Conservation (phyloP, 2,888 invertebrate species). For the Drosophila subquinaria region DNA sequence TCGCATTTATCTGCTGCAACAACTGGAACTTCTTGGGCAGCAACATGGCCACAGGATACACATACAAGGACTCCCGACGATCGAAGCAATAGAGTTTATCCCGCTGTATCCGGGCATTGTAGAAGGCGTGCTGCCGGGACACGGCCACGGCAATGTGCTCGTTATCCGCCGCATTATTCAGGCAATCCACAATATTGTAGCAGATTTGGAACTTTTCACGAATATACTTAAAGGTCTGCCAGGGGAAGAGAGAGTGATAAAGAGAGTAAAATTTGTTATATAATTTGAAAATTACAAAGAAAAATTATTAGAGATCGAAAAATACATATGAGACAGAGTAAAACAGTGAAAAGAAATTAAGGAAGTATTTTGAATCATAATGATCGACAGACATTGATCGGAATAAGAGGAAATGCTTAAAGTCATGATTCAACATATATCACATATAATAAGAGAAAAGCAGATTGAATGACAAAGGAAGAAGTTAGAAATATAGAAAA, state of each 20-base stretch:
- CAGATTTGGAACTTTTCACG: slow-evolving; percentile 83
- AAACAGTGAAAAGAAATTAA: too few species aligned
- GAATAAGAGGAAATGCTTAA: too few species aligned
- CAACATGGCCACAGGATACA: slow-evolving; percentile 83
- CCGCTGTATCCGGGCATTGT: slow-evolving; percentile 81
- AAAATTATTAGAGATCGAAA: too few species aligned
- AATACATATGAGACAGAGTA: too few species aligned
- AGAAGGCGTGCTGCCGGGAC: slow-evolving; percentile 82
- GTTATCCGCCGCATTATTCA: slow-evolving; percentile 71
- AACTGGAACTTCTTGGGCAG: slow-evolving; percentile 83
- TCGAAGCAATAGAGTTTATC: slow-evolving; percentile 83
- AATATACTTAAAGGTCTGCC: slow-evolving; percentile 81
- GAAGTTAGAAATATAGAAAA: not conserved
- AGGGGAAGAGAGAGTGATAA: not conserved
- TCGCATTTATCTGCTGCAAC: slow-evolving; percentile 82
- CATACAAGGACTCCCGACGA: slow-evolving; percentile 82
- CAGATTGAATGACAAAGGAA: not conserved
- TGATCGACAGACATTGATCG: too few species aligned
- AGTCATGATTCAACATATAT: too few species aligned
- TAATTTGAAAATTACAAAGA: too few species aligned
- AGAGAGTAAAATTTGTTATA: not conserved
- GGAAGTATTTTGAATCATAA: too few species aligned
- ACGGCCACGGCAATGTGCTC: slow-evolving; percentile 80
- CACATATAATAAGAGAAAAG: too few species aligned
- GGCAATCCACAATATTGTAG: slow-evolving; percentile 82